Evolutionary conservation across 2,888 invertebrate species (phyloP), one percentile per base, ranked within the genome.

Genomic region (Poecilobothrus nobilitatus): DNA sequence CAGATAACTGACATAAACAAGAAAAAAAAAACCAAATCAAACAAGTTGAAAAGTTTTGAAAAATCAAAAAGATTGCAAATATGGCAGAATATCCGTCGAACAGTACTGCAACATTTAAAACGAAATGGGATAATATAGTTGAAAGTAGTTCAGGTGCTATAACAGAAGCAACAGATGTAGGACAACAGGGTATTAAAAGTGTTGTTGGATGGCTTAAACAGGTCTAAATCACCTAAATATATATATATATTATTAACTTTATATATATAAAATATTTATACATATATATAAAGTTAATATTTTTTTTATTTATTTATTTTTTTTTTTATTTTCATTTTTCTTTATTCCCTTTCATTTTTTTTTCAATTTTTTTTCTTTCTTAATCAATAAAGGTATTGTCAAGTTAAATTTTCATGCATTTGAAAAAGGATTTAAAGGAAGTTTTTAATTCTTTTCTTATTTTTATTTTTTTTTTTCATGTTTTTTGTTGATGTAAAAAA

Each of bases 151-250:
- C 86, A 73, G 85, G 89, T 72, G 88, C 89, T 76, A 86, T 89
- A 67, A 84, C 84, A 74, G 81, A 83, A 75, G 75, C 76, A 73
- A 76, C 76, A 71, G 79, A 75, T 77, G 79, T 77, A 64, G 53
- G 53, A 53, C 53, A 53, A 18, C 53, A 53, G 18, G 18, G 90
- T 77, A 88, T 91, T 75, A 86, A 89, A 73, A 90, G 89, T 75
- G 91, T 91, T 77, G 90, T 91, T 73, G 91, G 91, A 83, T 91
- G 91, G 91, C 86, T 91, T 67, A 91, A 91, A 85, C 91, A 91
- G 91, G 91, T 82, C 78, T 74, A 74, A 73, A 34, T 6, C 6
- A 73, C 7, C 37, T 7, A 37, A 37, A 37, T 69, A 53, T 64
- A 67, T 53, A n/a, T 63, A 65, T 33, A 67, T 67, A 64, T 68